These are phyloP conservation scores for Atethmia centrago DNA, from an alignment of 2,888 invertebrate species.

Conservation along the genomic window DNA sequence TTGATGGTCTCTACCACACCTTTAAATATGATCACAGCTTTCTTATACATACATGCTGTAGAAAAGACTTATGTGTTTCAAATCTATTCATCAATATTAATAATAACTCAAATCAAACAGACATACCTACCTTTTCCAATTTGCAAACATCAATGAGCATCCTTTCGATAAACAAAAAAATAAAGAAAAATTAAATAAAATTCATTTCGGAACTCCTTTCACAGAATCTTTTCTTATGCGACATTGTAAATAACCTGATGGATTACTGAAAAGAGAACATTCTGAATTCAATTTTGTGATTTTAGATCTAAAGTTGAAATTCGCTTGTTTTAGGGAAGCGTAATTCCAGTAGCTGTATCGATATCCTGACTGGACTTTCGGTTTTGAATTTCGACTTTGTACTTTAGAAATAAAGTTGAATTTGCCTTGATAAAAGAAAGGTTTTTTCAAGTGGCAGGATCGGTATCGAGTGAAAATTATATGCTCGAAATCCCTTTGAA, in stretches of 20 bases:
- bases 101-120: slow-evolving; percentile 54
- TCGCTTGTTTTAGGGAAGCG: slow-evolving; percentile 25
- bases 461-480: slow-evolving; percentile 85
- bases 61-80: slow-evolving; percentile 13
- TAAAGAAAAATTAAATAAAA: slow-evolving; percentile 80
- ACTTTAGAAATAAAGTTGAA: slow-evolving; percentile 12
- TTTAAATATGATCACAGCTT: neutral
- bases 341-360: slow-evolving; percentile 55
- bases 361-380: slow-evolving; percentile 15
- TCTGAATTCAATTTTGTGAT: slow-evolving; percentile 55
- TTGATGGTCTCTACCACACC: neutral
- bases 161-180: slow-evolving; percentile 69
- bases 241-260: slow-evolving; percentile 82
- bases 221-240: slow-evolving; percentile 77
- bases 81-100: slow-evolving; percentile 42
- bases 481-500: slow-evolving; percentile 81
- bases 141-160: slow-evolving; percentile 72
- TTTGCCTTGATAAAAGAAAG: slow-evolving; percentile 26
- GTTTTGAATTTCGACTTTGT: slow-evolving; percentile 16
- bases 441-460: slow-evolving; percentile 79
- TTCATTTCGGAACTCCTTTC: slow-evolving; percentile 84
- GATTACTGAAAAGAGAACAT: slow-evolving; percentile 54
- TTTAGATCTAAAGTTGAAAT: slow-evolving; percentile 41
- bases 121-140: slow-evolving; percentile 64
- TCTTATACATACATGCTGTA: neutral